These are phyloP conservation scores for Caprella mutica DNA, from an alignment of 2,888 invertebrate genomes.

Conservation along the genomic window DNA sequence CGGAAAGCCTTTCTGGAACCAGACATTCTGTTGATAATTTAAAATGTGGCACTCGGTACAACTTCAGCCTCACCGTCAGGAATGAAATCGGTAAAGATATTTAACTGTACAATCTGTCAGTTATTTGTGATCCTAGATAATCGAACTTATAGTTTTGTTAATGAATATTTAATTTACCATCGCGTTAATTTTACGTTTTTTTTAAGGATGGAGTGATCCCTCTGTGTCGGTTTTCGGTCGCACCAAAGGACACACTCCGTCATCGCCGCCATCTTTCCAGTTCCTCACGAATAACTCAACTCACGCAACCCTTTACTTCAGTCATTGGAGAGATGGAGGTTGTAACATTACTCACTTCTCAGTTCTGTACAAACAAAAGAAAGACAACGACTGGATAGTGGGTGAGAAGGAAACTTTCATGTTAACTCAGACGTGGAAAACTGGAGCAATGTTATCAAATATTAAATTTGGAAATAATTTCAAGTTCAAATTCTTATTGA, in stretches of 20 bases:
- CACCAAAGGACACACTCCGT: conserved; percentile 24
- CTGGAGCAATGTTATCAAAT: no score
- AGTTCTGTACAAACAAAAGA: conserved; percentile 15
- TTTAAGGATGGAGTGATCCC: conserved; percentile 21
- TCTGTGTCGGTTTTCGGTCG: conserved; percentile 21
- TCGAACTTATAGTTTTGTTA: no score
- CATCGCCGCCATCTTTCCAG: conserved; percentile 30
- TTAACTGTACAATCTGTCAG: no score
- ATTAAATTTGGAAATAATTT: no score
- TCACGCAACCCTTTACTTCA: conserved; percentile 30
- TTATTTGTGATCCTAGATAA: no score
- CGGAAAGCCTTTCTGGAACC: no score
- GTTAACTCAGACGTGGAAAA: no score
- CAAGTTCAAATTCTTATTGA: no score
- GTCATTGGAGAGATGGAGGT: conserved; percentile 29
- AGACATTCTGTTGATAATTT: conserved; percentile 3
- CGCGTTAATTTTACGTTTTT: no score
- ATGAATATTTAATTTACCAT: no score
- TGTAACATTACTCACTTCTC: conserved; percentile 25
- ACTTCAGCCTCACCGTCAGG: conserved; percentile 21
- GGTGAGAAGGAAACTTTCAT: no score
- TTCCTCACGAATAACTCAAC: conserved; percentile 30
- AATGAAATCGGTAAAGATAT: conserved; percentile 27
- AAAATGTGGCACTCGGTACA: conserved; percentile 20
- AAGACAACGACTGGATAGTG: conserved; percentile 15